Conservation (phyloP, 2,888 invertebrate genomes). For the Plagiodera versicolora region DNA sequence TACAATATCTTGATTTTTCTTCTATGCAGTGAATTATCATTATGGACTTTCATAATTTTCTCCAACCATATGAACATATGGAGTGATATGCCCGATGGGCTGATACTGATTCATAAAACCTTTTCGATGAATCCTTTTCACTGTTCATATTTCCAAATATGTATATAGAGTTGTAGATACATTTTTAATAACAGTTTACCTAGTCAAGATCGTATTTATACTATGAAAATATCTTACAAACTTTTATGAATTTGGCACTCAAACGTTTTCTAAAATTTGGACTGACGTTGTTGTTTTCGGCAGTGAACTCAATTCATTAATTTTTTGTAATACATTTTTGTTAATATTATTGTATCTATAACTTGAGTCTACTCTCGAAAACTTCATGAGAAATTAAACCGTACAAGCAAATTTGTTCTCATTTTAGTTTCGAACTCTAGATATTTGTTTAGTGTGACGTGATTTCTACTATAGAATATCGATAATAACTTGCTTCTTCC, state of each 20-base stretch:
- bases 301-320: background rate
- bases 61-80: no score
- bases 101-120: slow-evolving; percentile 25
- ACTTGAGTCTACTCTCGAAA: slow-evolving; percentile 13
- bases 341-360: background rate
- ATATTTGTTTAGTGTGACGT: slow-evolving; percentile 34
- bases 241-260: slow-evolving; percentile 43
- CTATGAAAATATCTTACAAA: slow-evolving; percentile 24
- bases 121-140: slow-evolving; percentile 29
- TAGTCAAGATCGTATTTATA: slow-evolving; percentile 45
- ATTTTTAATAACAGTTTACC: slow-evolving; percentile 46
- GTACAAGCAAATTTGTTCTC: slow-evolving; percentile 12
- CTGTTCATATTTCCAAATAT: slow-evolving; percentile 37
- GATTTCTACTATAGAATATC: slow-evolving; percentile 36
- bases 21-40: slow-evolving; percentile 28
- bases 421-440: slow-evolving; percentile 21
- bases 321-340: background rate
- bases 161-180: slow-evolving; percentile 50
- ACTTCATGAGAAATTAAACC: slow-evolving; percentile 25
- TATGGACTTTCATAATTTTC: slow-evolving; percentile 25
- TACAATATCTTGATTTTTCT: slow-evolving; percentile 17
- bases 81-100: background rate
- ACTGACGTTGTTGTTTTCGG: slow-evolving; percentile 17
- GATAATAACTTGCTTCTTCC: slow-evolving; percentile 49
- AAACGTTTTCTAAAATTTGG: slow-evolving; percentile 42